Evolutionary conservation across 2,113 vertebrate species (phyloP).

Genomic region (Trinectes maculatus): DNA sequence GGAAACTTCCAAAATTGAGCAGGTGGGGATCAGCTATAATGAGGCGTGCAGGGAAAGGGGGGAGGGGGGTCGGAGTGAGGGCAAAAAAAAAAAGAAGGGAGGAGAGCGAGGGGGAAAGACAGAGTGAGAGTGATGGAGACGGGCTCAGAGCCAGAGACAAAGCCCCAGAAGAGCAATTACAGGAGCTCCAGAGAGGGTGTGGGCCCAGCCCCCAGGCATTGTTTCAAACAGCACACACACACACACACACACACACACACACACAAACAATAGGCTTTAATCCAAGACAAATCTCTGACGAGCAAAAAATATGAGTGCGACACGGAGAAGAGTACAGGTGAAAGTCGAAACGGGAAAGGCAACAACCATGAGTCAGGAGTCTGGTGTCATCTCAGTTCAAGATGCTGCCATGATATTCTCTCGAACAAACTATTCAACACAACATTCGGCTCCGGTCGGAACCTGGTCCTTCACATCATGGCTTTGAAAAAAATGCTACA

Average conservation of each 20-base stretch:
- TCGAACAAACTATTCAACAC: constrained; percentile 9
- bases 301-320: constrained; percentile 10
- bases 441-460: constrained; percentile 42
- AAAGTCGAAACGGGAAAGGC: constrained; percentile 30
- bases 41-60: constrained; percentile 62
- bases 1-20: constrained; percentile 64
- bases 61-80: constrained; percentile 6
- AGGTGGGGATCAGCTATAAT: constrained; percentile 77
- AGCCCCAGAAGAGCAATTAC: constrained; percentile 80
- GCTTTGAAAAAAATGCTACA: constrained; percentile 41
- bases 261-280: constrained; percentile 12
- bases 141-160: constrained; percentile 66
- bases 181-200: constrained; percentile 70
- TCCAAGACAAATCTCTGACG: constrained; percentile 18
- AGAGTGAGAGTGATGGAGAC: constrained; percentile 62
- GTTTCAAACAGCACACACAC: constrained; percentile 56
- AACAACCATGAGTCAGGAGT: background rate
- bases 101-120: constrained; percentile 36
- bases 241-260: constrained; percentile 28
- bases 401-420: background rate
- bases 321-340: constrained; percentile 10
- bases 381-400: constrained; percentile 8
- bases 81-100: constrained; percentile 26
- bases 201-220: constrained; percentile 63
- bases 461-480: constrained; percentile 46